Conservation (phyloP, 2,797 vertebrate genomes). For the Danio albolineatus region DNA sequence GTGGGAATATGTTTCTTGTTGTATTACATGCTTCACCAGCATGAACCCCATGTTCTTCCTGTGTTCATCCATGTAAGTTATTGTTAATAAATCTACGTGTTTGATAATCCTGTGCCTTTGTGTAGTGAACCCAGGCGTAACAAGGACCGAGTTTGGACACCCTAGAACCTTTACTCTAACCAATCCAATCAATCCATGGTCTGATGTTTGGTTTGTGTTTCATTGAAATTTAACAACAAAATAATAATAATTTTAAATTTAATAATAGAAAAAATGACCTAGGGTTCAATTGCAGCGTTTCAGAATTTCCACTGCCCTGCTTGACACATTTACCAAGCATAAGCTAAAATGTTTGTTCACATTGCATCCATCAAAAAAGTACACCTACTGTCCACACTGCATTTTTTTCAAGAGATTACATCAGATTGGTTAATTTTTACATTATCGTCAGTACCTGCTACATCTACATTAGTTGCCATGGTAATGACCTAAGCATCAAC, state of each 20-base stretch:
- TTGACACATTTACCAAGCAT: neutral
- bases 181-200: neutral
- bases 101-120: too few relatives aligned
- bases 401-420: neutral
- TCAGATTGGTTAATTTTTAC: too few relatives aligned
- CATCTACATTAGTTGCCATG: conserved; percentile 15
- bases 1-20: too few relatives aligned
- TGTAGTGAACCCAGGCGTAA: too few relatives aligned
- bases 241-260: too few relatives aligned
- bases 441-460: neutral
- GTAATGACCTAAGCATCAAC: conserved; percentile 19
- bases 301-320: neutral
- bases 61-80: too few relatives aligned
- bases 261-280: too few relatives aligned
- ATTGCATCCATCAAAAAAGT: neutral
- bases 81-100: too few relatives aligned
- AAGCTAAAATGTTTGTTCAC: conserved; percentile 1
- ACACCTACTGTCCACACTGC: neutral
- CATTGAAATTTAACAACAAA: neutral
- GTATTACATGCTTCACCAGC: too few relatives aligned
- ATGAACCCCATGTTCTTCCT: too few relatives aligned
- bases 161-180: neutral
- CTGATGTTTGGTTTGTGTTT: conserved; percentile 53
- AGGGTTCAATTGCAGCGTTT: neutral
- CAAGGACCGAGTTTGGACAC: too few relatives aligned